Evolutionary conservation across 2,797 vertebrate genomes (phyloP).

Genomic region (Muscicapa striata): DNA sequence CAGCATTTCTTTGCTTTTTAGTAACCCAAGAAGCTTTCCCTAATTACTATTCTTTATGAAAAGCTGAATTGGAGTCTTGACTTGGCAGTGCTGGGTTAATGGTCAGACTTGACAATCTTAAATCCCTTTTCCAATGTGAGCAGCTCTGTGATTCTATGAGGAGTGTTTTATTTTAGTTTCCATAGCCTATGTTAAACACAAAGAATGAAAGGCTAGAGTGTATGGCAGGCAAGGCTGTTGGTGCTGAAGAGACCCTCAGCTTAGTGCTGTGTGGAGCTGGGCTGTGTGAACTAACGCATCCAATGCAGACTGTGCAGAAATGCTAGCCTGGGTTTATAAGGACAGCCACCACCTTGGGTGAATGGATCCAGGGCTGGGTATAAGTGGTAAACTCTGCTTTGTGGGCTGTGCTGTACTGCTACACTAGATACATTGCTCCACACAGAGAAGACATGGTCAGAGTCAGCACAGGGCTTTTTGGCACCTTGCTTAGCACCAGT

Average conservation of each 20-base stretch:
- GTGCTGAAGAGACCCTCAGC: neutral
- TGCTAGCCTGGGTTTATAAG: neutral
- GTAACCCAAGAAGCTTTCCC: neutral
- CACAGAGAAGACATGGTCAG: neutral
- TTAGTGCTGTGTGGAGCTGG: neutral
- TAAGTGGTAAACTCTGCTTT: neutral
- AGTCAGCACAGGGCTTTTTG: neutral
- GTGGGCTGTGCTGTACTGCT: neutral
- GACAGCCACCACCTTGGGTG: neutral
- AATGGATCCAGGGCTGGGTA: neutral
- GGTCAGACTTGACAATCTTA: too few relatives aligned
- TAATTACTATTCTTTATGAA: neutral
- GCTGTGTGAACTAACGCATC: neutral
- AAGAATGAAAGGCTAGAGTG: neutral
- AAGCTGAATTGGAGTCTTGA: neutral
- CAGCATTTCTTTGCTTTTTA: neutral
- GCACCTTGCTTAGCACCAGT: accelerated
- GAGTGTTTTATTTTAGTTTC: neutral
- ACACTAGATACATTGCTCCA: neutral
- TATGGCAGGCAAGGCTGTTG: neutral
- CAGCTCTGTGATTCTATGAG: neutral
- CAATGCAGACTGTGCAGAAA: neutral
- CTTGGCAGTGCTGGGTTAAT: neutral
- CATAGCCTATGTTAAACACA: neutral
- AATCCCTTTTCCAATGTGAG: neutral